A percentile compares a stretch with the other conserved stretches of the same genome.
These are phyloP conservation scores for Lycaon pictus DNA, from an alignment of 2,113 vertebrate genomes.

Conservation along the genomic window DNA sequence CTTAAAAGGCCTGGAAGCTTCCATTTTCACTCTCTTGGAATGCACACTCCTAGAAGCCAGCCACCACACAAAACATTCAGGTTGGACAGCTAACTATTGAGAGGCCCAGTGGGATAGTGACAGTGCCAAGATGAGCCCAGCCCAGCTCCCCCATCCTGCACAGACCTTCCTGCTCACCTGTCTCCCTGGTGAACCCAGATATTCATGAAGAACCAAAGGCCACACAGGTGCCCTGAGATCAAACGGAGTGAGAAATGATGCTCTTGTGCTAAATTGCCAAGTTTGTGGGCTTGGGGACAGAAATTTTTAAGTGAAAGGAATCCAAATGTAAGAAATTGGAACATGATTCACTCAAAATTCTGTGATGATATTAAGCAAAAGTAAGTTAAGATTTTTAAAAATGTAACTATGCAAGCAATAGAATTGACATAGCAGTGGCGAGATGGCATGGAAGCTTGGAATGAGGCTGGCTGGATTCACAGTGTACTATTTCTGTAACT, in stretches of 20 bases:
- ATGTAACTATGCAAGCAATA: not conserved
- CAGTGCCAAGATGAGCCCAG: too few species aligned
- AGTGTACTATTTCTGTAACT: not conserved
- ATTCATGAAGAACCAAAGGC: not conserved
- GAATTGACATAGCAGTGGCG: not conserved
- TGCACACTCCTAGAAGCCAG: not conserved
- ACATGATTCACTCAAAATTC: not conserved
- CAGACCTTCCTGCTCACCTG: not conserved
- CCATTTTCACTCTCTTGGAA: not conserved
- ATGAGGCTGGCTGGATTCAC: not conserved
- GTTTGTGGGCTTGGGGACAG: not conserved
- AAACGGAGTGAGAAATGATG: accelerated
- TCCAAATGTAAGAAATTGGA: not conserved
- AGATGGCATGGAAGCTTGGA: accelerated
- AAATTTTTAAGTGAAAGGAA: not conserved
- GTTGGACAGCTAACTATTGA: accelerated
- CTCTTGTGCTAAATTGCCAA: not conserved
- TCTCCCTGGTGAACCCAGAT: not conserved
- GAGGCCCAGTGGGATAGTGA: not conserved
- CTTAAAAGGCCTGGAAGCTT: not conserved
- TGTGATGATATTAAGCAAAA: not conserved
- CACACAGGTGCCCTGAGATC: too few species aligned
- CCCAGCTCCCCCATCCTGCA: not conserved
- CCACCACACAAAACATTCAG: not conserved
- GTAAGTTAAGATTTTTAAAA: not conserved